These are phyloP conservation scores for Drosophila quinaria DNA, from an alignment of 2,888 invertebrate species.

Conservation along the genomic window DNA sequence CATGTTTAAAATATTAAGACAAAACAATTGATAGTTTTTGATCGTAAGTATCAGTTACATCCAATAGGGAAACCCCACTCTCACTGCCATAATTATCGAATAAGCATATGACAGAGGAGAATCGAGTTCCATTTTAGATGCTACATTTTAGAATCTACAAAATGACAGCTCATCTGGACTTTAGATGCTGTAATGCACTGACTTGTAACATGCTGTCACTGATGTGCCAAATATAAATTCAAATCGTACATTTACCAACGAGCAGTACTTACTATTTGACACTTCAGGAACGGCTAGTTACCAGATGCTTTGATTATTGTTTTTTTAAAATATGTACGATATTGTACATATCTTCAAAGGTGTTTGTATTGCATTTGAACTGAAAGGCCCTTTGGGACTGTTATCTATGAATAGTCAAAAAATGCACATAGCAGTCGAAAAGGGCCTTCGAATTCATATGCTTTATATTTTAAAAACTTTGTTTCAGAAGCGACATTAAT, in stretches of 20 bases:
- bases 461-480: not conserved
- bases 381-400: slow-evolving; percentile 52
- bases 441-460: slow-evolving; percentile 37
- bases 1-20: not conserved
- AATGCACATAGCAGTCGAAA: slow-evolving; percentile 46
- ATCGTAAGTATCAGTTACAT: slow-evolving; percentile 7
- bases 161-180: not conserved
- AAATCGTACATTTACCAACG: slow-evolving; percentile 27
- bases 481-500: too few species aligned
- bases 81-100: slow-evolving; percentile 41
- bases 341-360: too few species aligned
- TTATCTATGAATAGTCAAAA: slow-evolving; percentile 39
- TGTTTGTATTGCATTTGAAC: slow-evolving; percentile 18
- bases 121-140: slow-evolving; percentile 53
- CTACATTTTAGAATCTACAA: slow-evolving; percentile 11
- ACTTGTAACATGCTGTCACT: slow-evolving; percentile 50
- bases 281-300: slow-evolving; percentile 58
- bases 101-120: slow-evolving; percentile 46
- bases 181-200: slow-evolving; percentile 9
- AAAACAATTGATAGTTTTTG: not conserved
- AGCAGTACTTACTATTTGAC: slow-evolving; percentile 51
- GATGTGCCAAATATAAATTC: slow-evolving; percentile 57
- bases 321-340: too few species aligned
- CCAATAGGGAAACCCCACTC: slow-evolving; percentile 45
- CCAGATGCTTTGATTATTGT: slow-evolving; percentile 23